Base-by-base conservation (phyloP, 1,140 invertebrate species). In the Schlechtendalia chinensis region DNA sequence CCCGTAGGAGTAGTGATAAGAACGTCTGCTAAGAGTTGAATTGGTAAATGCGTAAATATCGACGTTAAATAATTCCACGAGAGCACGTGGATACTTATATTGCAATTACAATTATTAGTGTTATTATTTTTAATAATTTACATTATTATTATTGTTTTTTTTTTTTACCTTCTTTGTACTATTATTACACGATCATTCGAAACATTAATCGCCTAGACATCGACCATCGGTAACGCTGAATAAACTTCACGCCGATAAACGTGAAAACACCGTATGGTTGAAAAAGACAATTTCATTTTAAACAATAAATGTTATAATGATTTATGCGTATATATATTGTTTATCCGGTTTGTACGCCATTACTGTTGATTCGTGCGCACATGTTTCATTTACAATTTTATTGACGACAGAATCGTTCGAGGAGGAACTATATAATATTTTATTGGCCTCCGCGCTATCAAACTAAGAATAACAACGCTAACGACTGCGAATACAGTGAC, bases 401-500 rank as follows among this genome's bases (percentile, higher is more conserved):
- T 59, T 72, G n/a, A 5, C 0, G 39, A 22, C n/a, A 45, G 12
- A 45, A 32, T 58, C 54, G 14, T 58, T 75, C n/a, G 54, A 56
- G 19, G 39, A 39, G 29, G n/a, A n/a, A n/a, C 22, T 22, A 39
- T 24, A 45, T 45, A 75, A 75, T 56, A 75, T 75, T 39, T 39
- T 58, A 75, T 75, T 75, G 17, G 54, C 22, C 27, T 54, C 19
- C 12, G 11, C 14, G 29, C 19, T 39, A 54, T 58, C 54, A 75
- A 72, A 58, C 72, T 8, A 5, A 75, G 6, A 53, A 58, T 58
- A 58, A 58, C 39, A 75, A 58, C 27, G 8, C 1, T 67, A 67
- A 27, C 32, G 32, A 65, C 29, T 19, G 63, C 12, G 22, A 24
- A 22, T 58, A 14, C 24, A 27, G 24, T 59, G 58, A 59, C 24